Evolutionary conservation across 1,140 invertebrate species (phyloP), one percentile per base, ranked within the genome.

Genomic region (Leptinotarsa lineolata): DNA sequence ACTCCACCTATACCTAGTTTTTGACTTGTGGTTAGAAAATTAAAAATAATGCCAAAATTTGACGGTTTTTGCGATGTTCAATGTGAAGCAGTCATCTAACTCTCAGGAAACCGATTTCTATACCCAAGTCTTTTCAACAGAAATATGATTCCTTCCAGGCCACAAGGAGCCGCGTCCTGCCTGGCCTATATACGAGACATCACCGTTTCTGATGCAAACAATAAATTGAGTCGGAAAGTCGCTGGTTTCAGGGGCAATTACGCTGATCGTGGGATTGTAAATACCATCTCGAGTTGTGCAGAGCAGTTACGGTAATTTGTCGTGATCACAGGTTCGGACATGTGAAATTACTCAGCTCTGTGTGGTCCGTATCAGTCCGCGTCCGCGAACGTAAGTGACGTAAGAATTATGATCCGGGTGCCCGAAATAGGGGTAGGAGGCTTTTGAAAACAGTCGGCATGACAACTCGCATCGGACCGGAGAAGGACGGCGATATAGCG

Each of bases 381-480:
- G 64, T 39, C 64, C 64, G 64, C 30, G 39, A 39, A 21, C 22
- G 68, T 69, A 69, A 48, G 68, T 69, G 81, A 83, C 72, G 74
- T 73, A 80, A 78, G 78, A 82, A 81, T 82, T 82, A 82, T 79
- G 81, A 82, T 48, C 71, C 67, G 71, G 73, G 75, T 77, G 80
- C 76, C 75, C 77, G 81, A 81, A 80, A 80, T 78, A 80, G 77
- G 79, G 81, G 82, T 82, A 83, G 82, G 81, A 83, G 81, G 81
- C 79, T 80, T 76, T 76, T 73, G 72, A 78, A 78, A 76, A 74
- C 78, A 78, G 76, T 74, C 74, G 74, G 76, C 75, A 72, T 73
- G 72, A 78, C 71, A 75, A 72, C 60, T 76, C 69, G 68, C 58
- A 61, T 46, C 13, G 73, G 54, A 75, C 69, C 67, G 76, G 72